A percentile compares a stretch with the other conserved stretches of the same genome.
These are phyloP conservation scores for Cephus pygmeus DNA, from an alignment of 2,888 invertebrate genomes.

Conservation along the genomic window DNA sequence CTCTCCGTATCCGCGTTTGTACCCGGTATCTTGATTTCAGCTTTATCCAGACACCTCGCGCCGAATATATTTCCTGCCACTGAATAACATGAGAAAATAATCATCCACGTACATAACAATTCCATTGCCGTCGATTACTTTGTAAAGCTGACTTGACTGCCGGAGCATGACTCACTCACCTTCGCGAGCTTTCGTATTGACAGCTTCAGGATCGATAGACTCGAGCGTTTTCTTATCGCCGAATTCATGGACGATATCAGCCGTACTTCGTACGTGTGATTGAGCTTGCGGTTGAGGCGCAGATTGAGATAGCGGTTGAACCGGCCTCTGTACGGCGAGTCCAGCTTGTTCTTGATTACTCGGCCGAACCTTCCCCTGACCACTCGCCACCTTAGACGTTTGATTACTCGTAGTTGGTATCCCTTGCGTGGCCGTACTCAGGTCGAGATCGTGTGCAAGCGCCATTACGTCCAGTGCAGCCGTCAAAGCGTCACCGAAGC, in stretches of 20 bases:
- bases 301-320: background rate
- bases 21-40: background rate
- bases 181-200: background rate
- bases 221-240: conserved; percentile 39
- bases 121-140: background rate
- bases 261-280: background rate
- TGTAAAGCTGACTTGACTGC: conserved; percentile 30
- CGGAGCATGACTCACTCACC: conserved; percentile 5
- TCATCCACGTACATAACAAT: background rate
- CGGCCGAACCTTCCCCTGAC: conserved; percentile 14
- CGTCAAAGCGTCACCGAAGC: conserved; percentile 74
- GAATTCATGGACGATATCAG: background rate
- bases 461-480: conserved; percentile 87
- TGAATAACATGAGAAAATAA: background rate
- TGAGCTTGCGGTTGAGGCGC: background rate
- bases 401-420: conserved; percentile 44
- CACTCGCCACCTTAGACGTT: conserved; percentile 18
- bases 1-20: background rate
- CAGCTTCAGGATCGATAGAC: background rate
- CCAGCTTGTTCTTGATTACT: conserved; percentile 16
- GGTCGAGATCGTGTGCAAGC: conserved; percentile 80
- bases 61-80: background rate
- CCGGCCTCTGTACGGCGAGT: background rate
- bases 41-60: background rate
- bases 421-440: conserved; percentile 57